Base-by-base conservation (phyloP, 2,797 vertebrate species). In the Onychomys torridus region DNA sequence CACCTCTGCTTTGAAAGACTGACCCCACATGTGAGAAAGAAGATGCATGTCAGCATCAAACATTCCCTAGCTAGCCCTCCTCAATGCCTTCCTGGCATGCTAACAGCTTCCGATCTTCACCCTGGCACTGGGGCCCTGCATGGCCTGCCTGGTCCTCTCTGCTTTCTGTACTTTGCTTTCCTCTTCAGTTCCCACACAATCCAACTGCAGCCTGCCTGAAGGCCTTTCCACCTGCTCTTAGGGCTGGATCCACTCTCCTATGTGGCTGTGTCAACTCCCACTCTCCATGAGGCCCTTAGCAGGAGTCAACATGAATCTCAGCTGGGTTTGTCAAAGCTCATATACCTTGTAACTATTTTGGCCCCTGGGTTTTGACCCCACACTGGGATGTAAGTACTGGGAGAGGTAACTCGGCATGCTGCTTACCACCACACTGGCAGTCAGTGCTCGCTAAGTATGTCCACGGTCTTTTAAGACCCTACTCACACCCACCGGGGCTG, bases 271-370 rank as follows among this genome's bases (percentile, higher is more conserved):
- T 67, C 55, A 78, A 77, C n/a, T 40, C 32, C 40, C 57, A 52
- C 37, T 27, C 71, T 3, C 29, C 34, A n/a, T 29, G 40, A 63
- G 21, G 81, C 19, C 63, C 71, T 75, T 46, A 52, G 32, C 21
- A 69, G 7, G 8, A 52, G 32, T 75, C 67, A 32, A 43, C 67
- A 49, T 65, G 34, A 21, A 83, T 49, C 61, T 94, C 32, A 6
- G 27, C 76, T 55, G 67, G 85, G 63, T 86, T 32, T 76, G 46
- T 90, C 79, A 85, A 94, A 96, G 84, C 71, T 91, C 34, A 71
- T 1, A 65, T 5, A 76, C 77, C 57, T 79, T 40, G 75, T 59
- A 67, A 59, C 83, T 79, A 86, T n/a, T 23, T 46, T 76, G 75
- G 32, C n/a, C 63, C 73, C 32, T 61, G 77, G 14, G 23, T 55